Evolutionary conservation across 2,888 invertebrate genomes (phyloP), one percentile per base, ranked within the genome.

Genomic region (Idaea biselata): DNA sequence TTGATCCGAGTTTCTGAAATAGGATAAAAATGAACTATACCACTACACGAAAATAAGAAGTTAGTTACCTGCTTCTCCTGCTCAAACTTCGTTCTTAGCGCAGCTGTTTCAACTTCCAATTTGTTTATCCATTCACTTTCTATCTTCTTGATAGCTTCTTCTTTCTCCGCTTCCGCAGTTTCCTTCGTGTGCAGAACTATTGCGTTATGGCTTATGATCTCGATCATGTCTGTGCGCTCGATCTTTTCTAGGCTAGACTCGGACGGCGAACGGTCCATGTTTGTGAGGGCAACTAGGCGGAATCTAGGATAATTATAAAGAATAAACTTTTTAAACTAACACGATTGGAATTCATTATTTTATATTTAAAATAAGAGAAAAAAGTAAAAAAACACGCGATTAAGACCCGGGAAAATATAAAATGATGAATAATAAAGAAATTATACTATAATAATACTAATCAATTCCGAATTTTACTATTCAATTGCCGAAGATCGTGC

Each of bases 171-270:
- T 71, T 94, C 94, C 25, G 94, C 93, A 63, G 95, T 95, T 70
- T 95, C 94, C 63, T 94, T 95, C 33, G 95, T 93, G 78, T 96
- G 95, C 69, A 93, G 93, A 25, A 96, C 82, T 56, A 95, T 94
- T 0, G 94, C 93, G 73, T 96, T 95, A 77, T 95, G 95, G 67
- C 93, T 94, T 4, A 91, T 82, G 53, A 95, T 86, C 74, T 95
- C 94, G 73, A 94, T 95, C 68, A 94, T 91, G 73, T 95, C 95
- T 0, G 93, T 93, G 4, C 95, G 93, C 84, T 96, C 96, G 18
- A 95, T 94, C 84, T 95, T 96, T 77, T 97, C 97, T 6, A 97
- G 88, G 79, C 95, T 96, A 1, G 94, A 94, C 72, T 97, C 96
- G 6, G 96, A 96, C 0, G 96, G 96, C 62, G 96, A 96, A 55